phyloP scores from a whole-genome alignment of 2,113 vertebrate species.

The Pseudolaguvia tuberculata region DNA sequence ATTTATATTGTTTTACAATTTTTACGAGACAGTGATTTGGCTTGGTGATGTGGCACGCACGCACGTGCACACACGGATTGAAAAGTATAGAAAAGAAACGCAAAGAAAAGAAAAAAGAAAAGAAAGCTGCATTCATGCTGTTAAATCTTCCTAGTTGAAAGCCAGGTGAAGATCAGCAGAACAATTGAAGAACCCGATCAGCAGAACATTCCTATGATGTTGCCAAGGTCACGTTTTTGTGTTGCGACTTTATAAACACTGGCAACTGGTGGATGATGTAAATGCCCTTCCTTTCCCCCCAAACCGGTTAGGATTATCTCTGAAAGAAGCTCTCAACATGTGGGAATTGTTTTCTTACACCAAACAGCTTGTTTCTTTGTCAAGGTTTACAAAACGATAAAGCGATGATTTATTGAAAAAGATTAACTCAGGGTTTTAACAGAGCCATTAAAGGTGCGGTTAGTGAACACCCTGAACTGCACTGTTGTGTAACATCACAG shows the following conservation, averaged over 20 bases:
- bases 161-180: too few species aligned
- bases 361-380: background rate
- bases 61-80: background rate
- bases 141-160: background rate
- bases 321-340: background rate
- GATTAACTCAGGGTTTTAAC: too few species aligned
- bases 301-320: background rate
- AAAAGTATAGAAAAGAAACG: background rate
- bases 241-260: background rate
- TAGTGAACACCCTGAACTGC: too few species aligned
- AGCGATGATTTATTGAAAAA: too few species aligned
- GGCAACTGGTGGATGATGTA: background rate
- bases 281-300: background rate
- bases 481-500: too few species aligned
- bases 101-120: too few species aligned
- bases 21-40: background rate
- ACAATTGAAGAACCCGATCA: background rate
- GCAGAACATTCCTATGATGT: background rate
- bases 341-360: background rate
- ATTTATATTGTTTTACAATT: conserved; percentile 13
- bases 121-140: background rate
- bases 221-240: background rate
- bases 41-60: background rate
- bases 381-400: background rate
- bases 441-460: too few species aligned